phyloP scores from a whole-genome alignment of 2,113 vertebrate species.

The Microcebus griseorufus region DNA sequence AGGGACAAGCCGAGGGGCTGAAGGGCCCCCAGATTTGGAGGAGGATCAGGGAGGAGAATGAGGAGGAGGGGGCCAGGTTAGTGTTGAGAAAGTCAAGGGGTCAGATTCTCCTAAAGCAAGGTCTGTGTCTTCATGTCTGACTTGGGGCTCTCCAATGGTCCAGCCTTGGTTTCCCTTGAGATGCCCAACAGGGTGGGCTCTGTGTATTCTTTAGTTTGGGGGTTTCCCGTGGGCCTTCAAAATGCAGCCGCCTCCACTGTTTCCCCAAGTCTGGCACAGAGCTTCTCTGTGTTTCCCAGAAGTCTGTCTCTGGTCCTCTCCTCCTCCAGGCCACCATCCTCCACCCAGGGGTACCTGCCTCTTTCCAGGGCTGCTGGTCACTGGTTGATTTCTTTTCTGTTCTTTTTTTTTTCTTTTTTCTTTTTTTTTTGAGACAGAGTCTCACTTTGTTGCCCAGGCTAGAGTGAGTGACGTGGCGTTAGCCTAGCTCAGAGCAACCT shows the following conservation, averaged over 20 bases:
- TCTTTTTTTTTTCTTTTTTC: too few relatives aligned
- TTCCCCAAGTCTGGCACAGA: neutral
- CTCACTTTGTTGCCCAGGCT: too few relatives aligned
- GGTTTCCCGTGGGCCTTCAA: neutral
- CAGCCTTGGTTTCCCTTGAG: neutral
- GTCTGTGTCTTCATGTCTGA: neutral
- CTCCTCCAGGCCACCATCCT: neutral
- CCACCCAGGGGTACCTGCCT: rapidly evolving
- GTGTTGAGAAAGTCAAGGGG: neutral
- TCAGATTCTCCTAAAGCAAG: neutral
- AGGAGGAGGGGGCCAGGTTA: neutral
- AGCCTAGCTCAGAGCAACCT: too few relatives aligned
- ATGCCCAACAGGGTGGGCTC: neutral
- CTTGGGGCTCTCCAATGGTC: neutral
- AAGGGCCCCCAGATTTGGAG: neutral
- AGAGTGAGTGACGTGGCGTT: too few relatives aligned
- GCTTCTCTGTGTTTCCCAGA: neutral
- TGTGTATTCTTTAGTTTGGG: neutral
- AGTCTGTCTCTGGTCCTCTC: neutral
- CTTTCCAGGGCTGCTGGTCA: neutral
- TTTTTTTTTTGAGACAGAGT: too few relatives aligned
- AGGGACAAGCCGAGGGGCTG: neutral
- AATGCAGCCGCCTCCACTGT: neutral
- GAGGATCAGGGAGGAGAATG: neutral
- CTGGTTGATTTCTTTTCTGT: too few relatives aligned